Percentiles rank a stretch among this genome's conserved stretches.
phyloP scores from a whole-genome alignment of 2,113 vertebrate species.

The Spea bombifrons region DNA sequence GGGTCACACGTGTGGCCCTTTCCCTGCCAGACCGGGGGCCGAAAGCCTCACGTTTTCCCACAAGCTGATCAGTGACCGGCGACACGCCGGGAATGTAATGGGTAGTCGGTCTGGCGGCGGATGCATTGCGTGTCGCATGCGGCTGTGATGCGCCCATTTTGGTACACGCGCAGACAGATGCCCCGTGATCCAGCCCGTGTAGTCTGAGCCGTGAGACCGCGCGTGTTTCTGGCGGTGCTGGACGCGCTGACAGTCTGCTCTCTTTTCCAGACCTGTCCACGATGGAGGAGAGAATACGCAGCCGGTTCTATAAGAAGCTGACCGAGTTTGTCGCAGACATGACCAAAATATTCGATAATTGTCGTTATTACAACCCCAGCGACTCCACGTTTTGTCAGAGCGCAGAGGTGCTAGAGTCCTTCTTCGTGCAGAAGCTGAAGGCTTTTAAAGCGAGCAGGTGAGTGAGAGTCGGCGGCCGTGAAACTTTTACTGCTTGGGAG shows the following conservation, averaged over 20 bases:
- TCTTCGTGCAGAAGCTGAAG: slow-evolving; percentile 99
- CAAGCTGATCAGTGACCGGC: no score
- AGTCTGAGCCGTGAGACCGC: background rate
- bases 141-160: no score
- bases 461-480: slow-evolving; percentile 48
- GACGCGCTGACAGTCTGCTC: slow-evolving; percentile 7
- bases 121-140: no score
- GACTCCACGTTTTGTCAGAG: slow-evolving; percentile 98
- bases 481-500: no score
- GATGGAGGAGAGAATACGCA: slow-evolving; percentile 91
- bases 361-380: slow-evolving; percentile 98
- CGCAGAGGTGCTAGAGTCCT: slow-evolving; percentile 93
- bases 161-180: background rate
- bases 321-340: slow-evolving; percentile 98
- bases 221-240: no score
- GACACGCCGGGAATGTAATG: no score
- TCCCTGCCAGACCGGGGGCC: no score
- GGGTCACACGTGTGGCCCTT: no score
- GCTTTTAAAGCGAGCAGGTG: slow-evolving; percentile 99
- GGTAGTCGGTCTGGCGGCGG: no score
- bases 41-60: no score
- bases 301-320: slow-evolving; percentile 93
- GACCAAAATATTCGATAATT: slow-evolving; percentile 99
- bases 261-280: slow-evolving; percentile 87
- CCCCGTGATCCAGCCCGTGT: background rate